Conservation (phyloP, 2,113 vertebrate genomes). For the Sminthopsis crassicaudata region DNA sequence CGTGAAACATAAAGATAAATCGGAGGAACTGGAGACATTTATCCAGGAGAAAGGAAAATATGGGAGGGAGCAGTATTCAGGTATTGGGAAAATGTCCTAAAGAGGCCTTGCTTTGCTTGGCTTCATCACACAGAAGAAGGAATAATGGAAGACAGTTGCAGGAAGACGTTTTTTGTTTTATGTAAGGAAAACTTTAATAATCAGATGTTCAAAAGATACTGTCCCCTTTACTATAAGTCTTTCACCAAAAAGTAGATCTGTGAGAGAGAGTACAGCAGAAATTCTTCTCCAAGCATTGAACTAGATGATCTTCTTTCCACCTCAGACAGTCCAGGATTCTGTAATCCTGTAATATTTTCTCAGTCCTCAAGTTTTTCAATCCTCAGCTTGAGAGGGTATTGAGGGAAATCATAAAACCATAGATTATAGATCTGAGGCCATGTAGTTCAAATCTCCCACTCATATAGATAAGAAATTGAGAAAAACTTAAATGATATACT, state of each 20-base stretch:
- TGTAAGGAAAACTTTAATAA: no score
- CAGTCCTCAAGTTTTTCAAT: not conserved
- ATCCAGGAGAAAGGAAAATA: not conserved
- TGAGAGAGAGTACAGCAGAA: no score
- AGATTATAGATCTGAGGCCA: not conserved
- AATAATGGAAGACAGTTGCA: not conserved
- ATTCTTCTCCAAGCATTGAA: no score
- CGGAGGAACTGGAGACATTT: not conserved
- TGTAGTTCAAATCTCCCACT: not conserved
- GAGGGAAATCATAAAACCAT: not conserved
- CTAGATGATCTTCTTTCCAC: no score
- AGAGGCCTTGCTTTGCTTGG: no score
- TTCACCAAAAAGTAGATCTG: not conserved
- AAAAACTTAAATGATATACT: not conserved
- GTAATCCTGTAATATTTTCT: no score
- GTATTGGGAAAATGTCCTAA: not conserved
- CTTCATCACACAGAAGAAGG: not conserved
- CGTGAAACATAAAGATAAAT: no score
- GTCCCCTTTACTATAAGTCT: not conserved
- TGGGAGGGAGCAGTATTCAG: no score
- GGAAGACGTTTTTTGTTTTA: not conserved
- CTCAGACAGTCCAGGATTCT: no score
- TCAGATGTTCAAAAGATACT: not conserved
- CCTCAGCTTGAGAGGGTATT: not conserved
- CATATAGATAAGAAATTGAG: conserved; percentile 36